phyloP scores from a whole-genome alignment of 2,113 vertebrate species.

The Tympanuchus pallidicinctus region DNA sequence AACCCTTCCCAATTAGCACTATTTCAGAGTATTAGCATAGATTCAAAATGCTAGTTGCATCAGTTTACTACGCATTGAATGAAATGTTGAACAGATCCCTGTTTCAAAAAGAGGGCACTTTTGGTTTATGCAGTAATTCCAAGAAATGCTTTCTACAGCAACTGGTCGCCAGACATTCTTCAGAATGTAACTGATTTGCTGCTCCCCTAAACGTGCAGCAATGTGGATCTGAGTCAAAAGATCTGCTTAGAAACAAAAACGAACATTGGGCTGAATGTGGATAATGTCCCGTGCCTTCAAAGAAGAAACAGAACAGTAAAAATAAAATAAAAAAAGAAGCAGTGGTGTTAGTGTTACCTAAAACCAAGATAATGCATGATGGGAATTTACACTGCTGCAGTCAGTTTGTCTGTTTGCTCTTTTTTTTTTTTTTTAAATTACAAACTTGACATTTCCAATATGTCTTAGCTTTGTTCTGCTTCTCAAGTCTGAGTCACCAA shows the following conservation, averaged over 20 bases:
- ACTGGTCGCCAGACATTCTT: slow-evolving; percentile 6
- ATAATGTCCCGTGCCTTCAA: background rate
- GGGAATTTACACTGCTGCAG: slow-evolving; percentile 12
- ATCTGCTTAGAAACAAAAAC: background rate
- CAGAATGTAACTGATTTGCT: background rate
- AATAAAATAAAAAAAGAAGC: background rate
- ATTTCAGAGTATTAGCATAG: slow-evolving; percentile 22
- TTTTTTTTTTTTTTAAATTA: slow-evolving; percentile 16
- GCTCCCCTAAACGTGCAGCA: slow-evolving; percentile 21
- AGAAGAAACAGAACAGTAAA: background rate
- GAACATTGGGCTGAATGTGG: background rate
- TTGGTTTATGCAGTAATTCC: slow-evolving; percentile 60
- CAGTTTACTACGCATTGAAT: background rate
- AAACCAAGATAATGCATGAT: background rate
- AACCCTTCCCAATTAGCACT: slow-evolving; percentile 32
- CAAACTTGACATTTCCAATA: slow-evolving; percentile 66
- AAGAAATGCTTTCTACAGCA: slow-evolving; percentile 14
- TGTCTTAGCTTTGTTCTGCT: slow-evolving; percentile 58
- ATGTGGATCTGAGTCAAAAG: background rate
- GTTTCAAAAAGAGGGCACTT: slow-evolving; percentile 68
- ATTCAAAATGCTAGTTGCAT: background rate
- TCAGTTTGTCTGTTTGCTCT: background rate
- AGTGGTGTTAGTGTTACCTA: slow-evolving; percentile 24
- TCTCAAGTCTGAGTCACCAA: slow-evolving; percentile 69
- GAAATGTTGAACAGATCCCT: slow-evolving; percentile 28